phyloP scores from a whole-genome alignment of 2,888 invertebrate species.

The Agapostemon virescens region DNA sequence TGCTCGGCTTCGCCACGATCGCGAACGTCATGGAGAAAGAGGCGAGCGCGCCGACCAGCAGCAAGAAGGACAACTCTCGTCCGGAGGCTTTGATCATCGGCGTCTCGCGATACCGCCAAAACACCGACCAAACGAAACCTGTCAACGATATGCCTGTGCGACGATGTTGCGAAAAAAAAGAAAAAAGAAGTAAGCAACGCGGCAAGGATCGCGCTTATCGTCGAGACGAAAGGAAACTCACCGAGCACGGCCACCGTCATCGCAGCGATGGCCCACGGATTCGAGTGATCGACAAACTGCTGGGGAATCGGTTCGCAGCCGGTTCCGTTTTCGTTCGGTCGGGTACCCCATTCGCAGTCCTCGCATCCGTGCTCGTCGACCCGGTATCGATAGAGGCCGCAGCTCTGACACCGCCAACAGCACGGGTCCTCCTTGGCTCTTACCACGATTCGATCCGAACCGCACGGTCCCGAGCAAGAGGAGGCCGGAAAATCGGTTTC shows the following conservation, averaged over 20 bases:
- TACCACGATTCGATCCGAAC: conserved; percentile 75
- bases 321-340: conserved; percentile 76
- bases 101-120: conserved; percentile 81
- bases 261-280: conserved; percentile 81
- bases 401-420: conserved; percentile 82
- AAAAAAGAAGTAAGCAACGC: too few species aligned
- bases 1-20: conserved; percentile 81
- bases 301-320: conserved; percentile 80
- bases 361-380: conserved; percentile 80
- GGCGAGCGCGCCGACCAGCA: conserved; percentile 81
- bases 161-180: too few species aligned
- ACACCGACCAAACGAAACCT: conserved; percentile 80
- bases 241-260: conserved; percentile 79
- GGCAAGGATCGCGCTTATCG: too few species aligned
- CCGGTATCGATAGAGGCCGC: conserved; percentile 80
- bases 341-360: conserved; percentile 79
- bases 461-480: conserved; percentile 80
- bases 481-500: conserved; percentile 78
- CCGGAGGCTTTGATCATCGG: conserved; percentile 83
- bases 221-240: conserved; percentile 48
- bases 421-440: conserved; percentile 80
- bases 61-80: conserved; percentile 81
- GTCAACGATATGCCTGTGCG: conserved; percentile 80
- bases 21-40: conserved; percentile 82
- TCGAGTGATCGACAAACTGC: conserved; percentile 80